Base-by-base conservation (phyloP, 2,113 vertebrate genomes). In the Neodontobutis hainanensis region DNA sequence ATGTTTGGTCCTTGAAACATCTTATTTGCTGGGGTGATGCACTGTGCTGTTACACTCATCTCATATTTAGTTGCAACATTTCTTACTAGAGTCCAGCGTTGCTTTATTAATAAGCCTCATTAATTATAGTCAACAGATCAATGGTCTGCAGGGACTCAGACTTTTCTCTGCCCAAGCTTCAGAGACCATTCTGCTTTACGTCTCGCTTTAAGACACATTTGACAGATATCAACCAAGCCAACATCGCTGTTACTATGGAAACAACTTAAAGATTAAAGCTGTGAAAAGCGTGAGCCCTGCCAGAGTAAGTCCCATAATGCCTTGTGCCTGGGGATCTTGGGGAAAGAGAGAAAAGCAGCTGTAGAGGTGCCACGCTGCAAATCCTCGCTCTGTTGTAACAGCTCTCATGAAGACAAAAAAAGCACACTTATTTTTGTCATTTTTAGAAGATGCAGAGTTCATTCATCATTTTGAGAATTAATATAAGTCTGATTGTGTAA, bases 191-290 rank as follows among this genome's bases (percentile, higher is more conserved):
- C 51, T 75, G 81, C 68, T 71, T 73, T 65, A 45, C 53, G 50
- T 57, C 43, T 62, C 62, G 78, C 60, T 83, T 84, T 61, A 80
- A 57, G 76, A 81, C 62, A 64, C 77, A 69, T 76, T 61, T 53
- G 44, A 67, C 78, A 83, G 72, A 80, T 88, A 81, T 84, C 77
- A 83, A 77, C 72, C 40, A 59, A 90, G 70, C 27, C 75, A 86
- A 88, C 43, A 9, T 73, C 75, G 68, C 82, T 67, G 91, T 93
- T 93, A 90, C 92, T 91, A 93, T 93, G 91, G 91, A 89, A 93
- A 93, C 92, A 85, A 90, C 90, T 92, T 91, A 90, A 92, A 93
- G 91, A 92, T 92, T 87, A 92, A 88, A 89, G 82, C 84, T 77
- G 81, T 55, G 77, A 90, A 81, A 83, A 89, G 83, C 63, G 50